These are phyloP conservation scores for Telenomus remus DNA, from an alignment of 1,140 invertebrate genomes.

Conservation along the genomic window DNA sequence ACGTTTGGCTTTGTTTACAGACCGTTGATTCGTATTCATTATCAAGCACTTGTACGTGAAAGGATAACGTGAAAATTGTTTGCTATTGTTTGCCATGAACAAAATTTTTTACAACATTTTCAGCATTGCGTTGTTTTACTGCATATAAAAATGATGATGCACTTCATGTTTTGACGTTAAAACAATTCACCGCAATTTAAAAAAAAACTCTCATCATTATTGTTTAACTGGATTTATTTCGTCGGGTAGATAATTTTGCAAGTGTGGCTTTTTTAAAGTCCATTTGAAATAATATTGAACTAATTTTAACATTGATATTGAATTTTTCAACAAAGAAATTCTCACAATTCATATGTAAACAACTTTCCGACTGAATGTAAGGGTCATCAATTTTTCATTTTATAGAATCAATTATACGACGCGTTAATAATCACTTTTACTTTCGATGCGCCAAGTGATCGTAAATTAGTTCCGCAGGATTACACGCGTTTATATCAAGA, in stretches of 20 bases:
- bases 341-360: slow-evolving; percentile 8
- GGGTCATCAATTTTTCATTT: slow-evolving; percentile 42
- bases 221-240: slow-evolving; percentile 15
- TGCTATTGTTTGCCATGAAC: no score
- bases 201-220: slow-evolving; percentile 13
- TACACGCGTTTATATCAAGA: slow-evolving; percentile 11
- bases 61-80: background rate
- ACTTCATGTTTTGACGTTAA: slow-evolving; percentile 17
- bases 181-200: slow-evolving; percentile 14
- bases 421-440: slow-evolving; percentile 32
- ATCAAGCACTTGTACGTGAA: background rate
- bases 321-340: no score
- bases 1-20: background rate
- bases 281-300: slow-evolving; percentile 8
- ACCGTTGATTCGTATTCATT: background rate
- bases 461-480: slow-evolving; percentile 37
- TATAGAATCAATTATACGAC: slow-evolving; percentile 24
- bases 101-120: no score
- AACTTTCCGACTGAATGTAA: slow-evolving; percentile 7
- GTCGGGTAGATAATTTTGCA: background rate
- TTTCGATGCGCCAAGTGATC: slow-evolving; percentile 34
- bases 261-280: background rate
- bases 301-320: slow-evolving; percentile 35
- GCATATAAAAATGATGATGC: slow-evolving; percentile 14
- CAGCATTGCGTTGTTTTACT: background rate